Percentiles rank a stretch among this genome's conserved stretches.
Conservation (phyloP, 2,797 vertebrate species). For the Avahi laniger region DNA sequence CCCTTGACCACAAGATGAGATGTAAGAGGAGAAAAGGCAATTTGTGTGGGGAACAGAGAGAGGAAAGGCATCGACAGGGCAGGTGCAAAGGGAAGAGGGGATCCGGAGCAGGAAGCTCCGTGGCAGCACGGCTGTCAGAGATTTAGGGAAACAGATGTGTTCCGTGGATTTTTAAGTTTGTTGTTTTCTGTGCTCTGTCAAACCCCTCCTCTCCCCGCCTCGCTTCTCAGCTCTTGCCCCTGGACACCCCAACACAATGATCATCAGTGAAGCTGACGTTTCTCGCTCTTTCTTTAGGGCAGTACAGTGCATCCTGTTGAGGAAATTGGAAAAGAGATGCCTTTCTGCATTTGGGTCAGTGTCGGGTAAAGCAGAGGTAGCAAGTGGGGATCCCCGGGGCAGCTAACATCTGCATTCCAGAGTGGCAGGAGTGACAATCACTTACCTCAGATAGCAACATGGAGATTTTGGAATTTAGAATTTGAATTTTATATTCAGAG, state of each 20-base stretch:
- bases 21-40: not conserved
- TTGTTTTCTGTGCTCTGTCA: not conserved
- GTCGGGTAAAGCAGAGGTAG: not conserved
- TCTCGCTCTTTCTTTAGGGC: not conserved
- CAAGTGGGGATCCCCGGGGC: not conserved
- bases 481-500: constrained; percentile 8
- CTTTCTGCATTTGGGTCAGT: not conserved
- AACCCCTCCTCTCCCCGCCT: no score
- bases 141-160: not conserved
- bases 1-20: not conserved
- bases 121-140: not conserved
- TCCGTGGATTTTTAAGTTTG: not conserved
- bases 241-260: not conserved
- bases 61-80: no score
- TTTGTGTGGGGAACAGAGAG: not conserved
- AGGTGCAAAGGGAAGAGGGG: not conserved
- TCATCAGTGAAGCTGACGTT: not conserved
- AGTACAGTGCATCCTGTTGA: not conserved
- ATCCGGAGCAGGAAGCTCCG: not conserved
- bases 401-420: not conserved
- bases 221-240: not conserved
- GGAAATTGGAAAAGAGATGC: not conserved
- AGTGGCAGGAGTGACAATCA: not conserved
- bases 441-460: not conserved
- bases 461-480: not conserved